Base-by-base conservation (phyloP, 2,888 invertebrate species). In the Nysson spinosus region DNA sequence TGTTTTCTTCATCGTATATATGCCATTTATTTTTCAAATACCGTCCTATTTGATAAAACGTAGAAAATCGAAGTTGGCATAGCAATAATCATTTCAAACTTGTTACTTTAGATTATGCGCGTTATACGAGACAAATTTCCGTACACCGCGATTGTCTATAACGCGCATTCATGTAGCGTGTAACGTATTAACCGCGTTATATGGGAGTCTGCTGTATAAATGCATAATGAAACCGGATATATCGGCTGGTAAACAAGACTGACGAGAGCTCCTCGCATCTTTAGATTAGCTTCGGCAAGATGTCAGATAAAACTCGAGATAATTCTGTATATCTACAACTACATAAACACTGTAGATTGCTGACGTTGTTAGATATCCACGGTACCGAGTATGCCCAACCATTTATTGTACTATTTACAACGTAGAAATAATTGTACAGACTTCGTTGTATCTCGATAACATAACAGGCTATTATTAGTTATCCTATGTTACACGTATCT, bases 401-500 rank as follows among this genome's bases (percentile, higher is more conserved):
- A 75, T 75, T 75, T 66, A 77, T 74, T 71, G 72, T 72, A 64
- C 77, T n/a, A n/a, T n/a, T n/a, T 81, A 74, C 72, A 70, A 68
- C 69, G 67, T 77, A 78, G 74, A 72, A 78, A 78, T 72, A 75
- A 62, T n/a, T 80, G 80, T 84, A 83, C 75, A 82, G 72, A 83
- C 60, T 64, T 77, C 75, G 79, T 81, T 82, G 71, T 80, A 80
- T 77, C 73, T 74, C 78, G 72, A 72, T 73, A 69, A 74, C 65
- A 78, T 71, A 76, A 76, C 73, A 67, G 67, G 70, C 46, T 75
- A 76, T 77, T n/a, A 58, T 60, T 60, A 46, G 60, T 71, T 73
- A 75, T 75, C 75, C 71, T 74, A 78, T 68, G 78, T 78, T 81
- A 82, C 77, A 84, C 78, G 82, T 78, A 83, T 85, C 82, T 80